These are phyloP conservation scores for Anticlea derivata DNA, from an alignment of 2,888 invertebrate species.

Conservation along the genomic window DNA sequence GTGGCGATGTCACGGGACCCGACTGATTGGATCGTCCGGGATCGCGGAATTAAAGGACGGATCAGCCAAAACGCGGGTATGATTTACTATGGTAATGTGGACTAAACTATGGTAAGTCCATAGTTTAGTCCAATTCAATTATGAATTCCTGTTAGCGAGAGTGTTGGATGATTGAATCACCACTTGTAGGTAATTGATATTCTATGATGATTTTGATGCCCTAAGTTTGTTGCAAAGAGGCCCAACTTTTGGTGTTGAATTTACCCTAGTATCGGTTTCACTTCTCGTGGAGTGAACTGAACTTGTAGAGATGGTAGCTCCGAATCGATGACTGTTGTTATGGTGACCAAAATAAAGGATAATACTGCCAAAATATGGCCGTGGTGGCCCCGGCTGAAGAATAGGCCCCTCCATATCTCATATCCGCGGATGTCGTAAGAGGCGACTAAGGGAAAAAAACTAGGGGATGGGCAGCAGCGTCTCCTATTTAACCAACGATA, in stretches of 20 bases:
- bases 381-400: no score
- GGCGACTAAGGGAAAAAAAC: no score
- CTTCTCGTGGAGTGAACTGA: no score
- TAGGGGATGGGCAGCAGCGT: no score
- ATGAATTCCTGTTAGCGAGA: slow-evolving; percentile 15
- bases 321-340: no score
- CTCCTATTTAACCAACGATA: no score
- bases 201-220: slow-evolving; percentile 12
- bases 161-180: neutral
- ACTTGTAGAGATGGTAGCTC: no score
- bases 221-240: slow-evolving; percentile 2
- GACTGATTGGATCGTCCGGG: slow-evolving; percentile 51
- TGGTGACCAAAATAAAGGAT: no score
- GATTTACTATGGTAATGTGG: slow-evolving; percentile 34
- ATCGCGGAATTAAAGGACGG: slow-evolving; percentile 32
- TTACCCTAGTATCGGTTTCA: neutral
- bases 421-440: no score
- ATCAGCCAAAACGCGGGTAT: slow-evolving; percentile 25
- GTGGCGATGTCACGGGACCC: slow-evolving; percentile 33
- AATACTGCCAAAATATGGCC: no score
- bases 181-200: slow-evolving; percentile 1
- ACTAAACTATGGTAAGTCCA: slow-evolving; percentile 40
- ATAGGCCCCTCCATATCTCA: no score
- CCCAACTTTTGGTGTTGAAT: neutral
- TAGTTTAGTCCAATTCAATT: slow-evolving; percentile 39